Percentiles rank a stretch among this genome's conserved stretches.
Evolutionary conservation across 2,888 invertebrate species (phyloP).

Genomic region (Margaritifera margaritifera): DNA sequence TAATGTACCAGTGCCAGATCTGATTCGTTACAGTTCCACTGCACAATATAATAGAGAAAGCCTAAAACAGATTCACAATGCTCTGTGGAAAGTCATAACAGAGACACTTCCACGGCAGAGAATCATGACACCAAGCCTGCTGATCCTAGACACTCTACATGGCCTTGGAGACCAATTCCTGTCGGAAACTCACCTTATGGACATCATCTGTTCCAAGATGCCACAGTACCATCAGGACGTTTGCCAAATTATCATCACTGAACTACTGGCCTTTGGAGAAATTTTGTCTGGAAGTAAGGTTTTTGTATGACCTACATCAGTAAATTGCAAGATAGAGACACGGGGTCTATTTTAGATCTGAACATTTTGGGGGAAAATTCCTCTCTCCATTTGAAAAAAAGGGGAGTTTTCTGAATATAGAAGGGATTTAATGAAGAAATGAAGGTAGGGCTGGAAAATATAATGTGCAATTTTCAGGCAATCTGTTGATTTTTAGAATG

Average conservation of each 20-base stretch:
- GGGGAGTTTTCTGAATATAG: no score
- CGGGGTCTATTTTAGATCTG: no score
- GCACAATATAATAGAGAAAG: conserved; percentile 6
- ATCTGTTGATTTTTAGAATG: no score
- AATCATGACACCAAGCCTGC: conserved; percentile 38
- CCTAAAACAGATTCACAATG: conserved; percentile 17
- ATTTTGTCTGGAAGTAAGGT: conserved; percentile 45
- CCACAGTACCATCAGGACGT: conserved; percentile 41
- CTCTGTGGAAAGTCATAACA: conserved; percentile 44
- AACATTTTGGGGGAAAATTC: no score
- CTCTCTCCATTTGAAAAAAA: no score
- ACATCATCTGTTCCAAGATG: conserved; percentile 30
- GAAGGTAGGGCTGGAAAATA: no score
- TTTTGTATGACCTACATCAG: no score
- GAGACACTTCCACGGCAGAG: conserved; percentile 43
- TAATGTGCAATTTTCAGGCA: no score
- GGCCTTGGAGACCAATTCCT: conserved; percentile 25
- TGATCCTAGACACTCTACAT: conserved; percentile 36
- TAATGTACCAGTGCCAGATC: conserved; percentile 41
- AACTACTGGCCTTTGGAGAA: conserved; percentile 41
- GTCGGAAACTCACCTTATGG: conserved; percentile 40
- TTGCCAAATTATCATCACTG: conserved; percentile 42
- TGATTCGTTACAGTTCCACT: conserved; percentile 20
- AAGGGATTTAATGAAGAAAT: no score
- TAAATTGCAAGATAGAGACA: no score